Evolutionary conservation across 1,140 invertebrate species (phyloP), one percentile per base, ranked within the genome.

Genomic region (Macrobrachium nipponense): DNA sequence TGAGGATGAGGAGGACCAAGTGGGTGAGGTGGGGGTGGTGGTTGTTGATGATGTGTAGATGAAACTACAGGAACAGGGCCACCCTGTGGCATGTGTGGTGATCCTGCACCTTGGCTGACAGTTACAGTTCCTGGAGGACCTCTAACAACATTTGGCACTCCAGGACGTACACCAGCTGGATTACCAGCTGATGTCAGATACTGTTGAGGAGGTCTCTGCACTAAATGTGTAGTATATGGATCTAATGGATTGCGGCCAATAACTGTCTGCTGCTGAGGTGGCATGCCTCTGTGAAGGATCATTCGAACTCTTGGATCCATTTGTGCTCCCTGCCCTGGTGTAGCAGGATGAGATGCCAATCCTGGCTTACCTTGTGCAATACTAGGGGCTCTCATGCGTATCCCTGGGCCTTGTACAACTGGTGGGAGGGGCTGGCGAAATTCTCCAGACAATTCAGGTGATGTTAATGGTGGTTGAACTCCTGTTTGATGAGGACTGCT

Each of bases 391-490:
- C 77, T 86, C 84, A 86, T 86, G 23, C 84, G 76, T n/a, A 79
- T 51, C 18, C 36, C 78, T 12, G 59, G 68, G 36, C 59, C 51
- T 43, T 80, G 84, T 20, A 72, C 77, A 12, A 80, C 44, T 18
- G 84, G 84, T 23, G 84, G 84, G 51, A 86, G 77, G 23, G 84
- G 84, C 17, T 62, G 84, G 10, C 84, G 77, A 73, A 86, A 86
- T 36, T 86, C 84, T 15, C 77, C 84, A 86, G 66, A n/a, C 44
- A 80, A 60, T 20, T 68, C 84, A 14, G 84, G 84, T 51, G 84
- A 86, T 8, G 77, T 51, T 8, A 86, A 36, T 17, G 84, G 76
- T 73, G 72, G 84, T 17, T 77, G 20, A 12, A 78, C 62, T 0
- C 51, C 51, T 27, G 51, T 15, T 43, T 60, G 68, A 61, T 86